Percentiles rank a stretch among this genome's conserved stretches.
phyloP scores from a whole-genome alignment of 2,888 invertebrate species.

The Yponomeuta malinellus region DNA sequence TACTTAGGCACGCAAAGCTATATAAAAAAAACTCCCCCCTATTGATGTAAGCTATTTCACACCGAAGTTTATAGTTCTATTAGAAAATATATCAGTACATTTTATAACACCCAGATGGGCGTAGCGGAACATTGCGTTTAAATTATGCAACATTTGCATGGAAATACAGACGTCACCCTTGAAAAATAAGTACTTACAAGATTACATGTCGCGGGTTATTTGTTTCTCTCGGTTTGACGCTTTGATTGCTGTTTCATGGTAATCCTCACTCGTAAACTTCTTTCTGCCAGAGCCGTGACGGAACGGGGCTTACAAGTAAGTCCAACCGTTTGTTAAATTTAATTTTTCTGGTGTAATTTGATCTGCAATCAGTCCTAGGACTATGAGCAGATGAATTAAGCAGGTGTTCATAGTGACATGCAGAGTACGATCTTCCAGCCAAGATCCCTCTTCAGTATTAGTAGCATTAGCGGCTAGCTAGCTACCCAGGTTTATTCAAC shows the following conservation, averaged over 20 bases:
- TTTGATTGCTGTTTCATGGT: constrained; percentile 72
- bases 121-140: constrained; percentile 49
- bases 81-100: constrained; percentile 18
- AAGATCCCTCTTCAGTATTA: too few relatives aligned
- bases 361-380: too few relatives aligned
- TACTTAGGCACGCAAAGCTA: too few relatives aligned
- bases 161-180: constrained; percentile 56
- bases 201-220: constrained; percentile 59
- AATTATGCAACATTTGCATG: constrained; percentile 75
- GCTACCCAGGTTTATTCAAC: too few relatives aligned
- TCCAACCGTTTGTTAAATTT: too few relatives aligned
- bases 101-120: constrained; percentile 46
- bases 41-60: neutral
- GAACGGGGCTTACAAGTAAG: neutral
- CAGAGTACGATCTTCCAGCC: too few relatives aligned
- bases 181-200: constrained; percentile 48
- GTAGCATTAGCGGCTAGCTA: too few relatives aligned
- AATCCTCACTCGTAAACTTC: constrained; percentile 28
- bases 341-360: too few relatives aligned
- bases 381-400: too few relatives aligned
- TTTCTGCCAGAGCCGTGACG: neutral
- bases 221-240: constrained; percentile 59
- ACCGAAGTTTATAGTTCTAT: neutral
- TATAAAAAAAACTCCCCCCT: too few relatives aligned
- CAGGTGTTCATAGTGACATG: too few relatives aligned